Evolutionary conservation across 2,888 invertebrate species (phyloP).

Genomic region (Cataglyphis altisquamis): DNA sequence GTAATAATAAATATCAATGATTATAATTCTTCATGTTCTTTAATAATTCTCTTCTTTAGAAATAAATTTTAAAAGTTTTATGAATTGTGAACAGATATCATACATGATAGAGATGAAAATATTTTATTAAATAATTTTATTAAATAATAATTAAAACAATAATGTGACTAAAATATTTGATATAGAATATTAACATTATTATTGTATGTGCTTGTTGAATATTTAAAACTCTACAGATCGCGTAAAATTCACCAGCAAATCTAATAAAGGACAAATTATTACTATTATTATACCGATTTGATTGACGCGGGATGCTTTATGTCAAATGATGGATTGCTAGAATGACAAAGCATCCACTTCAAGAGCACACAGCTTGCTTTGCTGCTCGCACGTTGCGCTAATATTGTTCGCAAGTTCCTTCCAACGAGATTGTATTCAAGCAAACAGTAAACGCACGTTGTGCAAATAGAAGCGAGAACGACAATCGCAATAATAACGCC

Average conservation of each 20-base stretch:
- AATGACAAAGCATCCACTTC: constrained; percentile 64
- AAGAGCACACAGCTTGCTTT: constrained; percentile 37
- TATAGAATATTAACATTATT: background rate
- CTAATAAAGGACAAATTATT: constrained; percentile 61
- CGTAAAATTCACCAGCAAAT: constrained; percentile 34
- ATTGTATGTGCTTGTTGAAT: background rate
- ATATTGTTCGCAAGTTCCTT: constrained; percentile 64
- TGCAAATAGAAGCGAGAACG: constrained; percentile 16
- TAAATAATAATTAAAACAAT: background rate
- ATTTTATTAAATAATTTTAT: background rate
- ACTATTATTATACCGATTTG: constrained; percentile 58
- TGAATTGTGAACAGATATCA: constrained; percentile 7
- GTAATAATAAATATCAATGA: constrained; percentile 14
- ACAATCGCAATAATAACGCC: constrained; percentile 20
- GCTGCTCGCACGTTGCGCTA: constrained; percentile 59
- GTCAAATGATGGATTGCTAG: constrained; percentile 58
- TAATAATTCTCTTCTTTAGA: constrained; percentile 22
- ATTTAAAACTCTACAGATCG: background rate
- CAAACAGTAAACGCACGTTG: constrained; percentile 11
- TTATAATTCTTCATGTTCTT: constrained; percentile 4
- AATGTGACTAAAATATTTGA: background rate
- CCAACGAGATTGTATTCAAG: constrained; percentile 49
- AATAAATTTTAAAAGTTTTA: background rate
- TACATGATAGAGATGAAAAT: background rate
- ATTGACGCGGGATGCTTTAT: constrained; percentile 66